Percentiles rank a stretch among this genome's conserved stretches.
These are phyloP conservation scores for Koerneria pararmatus DNA, from an alignment of 2,888 invertebrate genomes.

Conservation along the genomic window DNA sequence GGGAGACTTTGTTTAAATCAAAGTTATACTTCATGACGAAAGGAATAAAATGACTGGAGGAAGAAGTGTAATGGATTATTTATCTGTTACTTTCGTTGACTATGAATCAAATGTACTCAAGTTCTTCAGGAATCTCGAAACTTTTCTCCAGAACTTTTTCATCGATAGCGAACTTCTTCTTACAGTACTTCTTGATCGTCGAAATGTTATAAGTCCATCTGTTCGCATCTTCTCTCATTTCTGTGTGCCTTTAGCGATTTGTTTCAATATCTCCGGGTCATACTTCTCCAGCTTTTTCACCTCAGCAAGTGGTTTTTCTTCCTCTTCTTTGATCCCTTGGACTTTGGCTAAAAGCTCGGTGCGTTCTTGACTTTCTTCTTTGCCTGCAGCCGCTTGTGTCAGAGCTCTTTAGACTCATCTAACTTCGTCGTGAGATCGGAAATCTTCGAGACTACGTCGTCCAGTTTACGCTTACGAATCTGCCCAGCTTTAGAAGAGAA, in stretches of 20 bases:
- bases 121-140: constrained; percentile 78
- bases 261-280: constrained; percentile 73
- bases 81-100: too few species aligned
- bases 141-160: constrained; percentile 74
- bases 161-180: constrained; percentile 76
- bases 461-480: constrained; percentile 63
- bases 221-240: constrained; percentile 73
- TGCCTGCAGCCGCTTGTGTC: constrained; percentile 64
- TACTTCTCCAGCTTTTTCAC: constrained; percentile 67
- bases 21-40: too few species aligned
- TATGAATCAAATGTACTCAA: constrained; percentile 79
- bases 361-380: constrained; percentile 62
- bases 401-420: constrained; percentile 8
- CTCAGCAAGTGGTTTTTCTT: too few species aligned
- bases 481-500: too few species aligned
- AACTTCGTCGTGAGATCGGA: constrained; percentile 41
- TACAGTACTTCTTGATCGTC: constrained; percentile 78
- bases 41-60: too few species aligned
- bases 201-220: constrained; percentile 89
- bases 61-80: too few species aligned
- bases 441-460: constrained; percentile 63
- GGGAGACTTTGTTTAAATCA: too few species aligned
- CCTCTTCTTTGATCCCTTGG: too few species aligned
- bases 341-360: too few species aligned
- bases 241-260: constrained; percentile 67